phyloP scores from a whole-genome alignment of 2,113 vertebrate genomes.

The Chrysemys picta region DNA sequence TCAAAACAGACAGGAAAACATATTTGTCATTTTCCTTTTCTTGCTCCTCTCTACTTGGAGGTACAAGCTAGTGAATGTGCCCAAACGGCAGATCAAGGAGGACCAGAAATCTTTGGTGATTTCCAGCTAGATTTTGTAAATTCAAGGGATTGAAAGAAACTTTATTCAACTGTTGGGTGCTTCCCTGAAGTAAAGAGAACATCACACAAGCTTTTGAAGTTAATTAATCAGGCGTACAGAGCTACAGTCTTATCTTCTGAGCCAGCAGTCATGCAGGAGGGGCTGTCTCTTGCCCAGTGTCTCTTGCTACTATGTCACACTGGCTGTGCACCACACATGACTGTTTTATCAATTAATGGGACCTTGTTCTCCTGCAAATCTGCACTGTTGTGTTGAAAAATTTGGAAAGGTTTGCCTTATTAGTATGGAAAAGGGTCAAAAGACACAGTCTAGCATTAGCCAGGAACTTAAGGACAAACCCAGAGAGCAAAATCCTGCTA shows the following conservation, averaged over 20 bases:
- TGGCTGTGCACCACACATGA: accelerated
- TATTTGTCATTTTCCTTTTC: not conserved
- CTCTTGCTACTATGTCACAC: not conserved
- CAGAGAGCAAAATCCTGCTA: not conserved
- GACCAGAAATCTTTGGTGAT: accelerated
- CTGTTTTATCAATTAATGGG: not conserved
- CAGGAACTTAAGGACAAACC: not conserved
- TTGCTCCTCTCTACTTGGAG: accelerated
- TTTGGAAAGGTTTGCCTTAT: not conserved
- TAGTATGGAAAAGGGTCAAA: not conserved
- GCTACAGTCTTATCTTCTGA: not conserved
- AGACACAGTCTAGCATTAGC: not conserved
- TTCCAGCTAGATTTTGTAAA: not conserved
- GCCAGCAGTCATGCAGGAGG: not conserved
- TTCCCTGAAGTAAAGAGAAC: not conserved
- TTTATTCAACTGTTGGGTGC: not conserved
- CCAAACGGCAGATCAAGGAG: not conserved
- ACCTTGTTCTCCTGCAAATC: not conserved
- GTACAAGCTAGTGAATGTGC: not conserved
- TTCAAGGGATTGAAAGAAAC: not conserved
- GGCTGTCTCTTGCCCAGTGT: not conserved
- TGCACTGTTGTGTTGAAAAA: not conserved
- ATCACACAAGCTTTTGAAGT: constrained; percentile 9
- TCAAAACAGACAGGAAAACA: not conserved
- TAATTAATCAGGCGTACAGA: not conserved